A percentile compares a stretch with the other conserved stretches of the same genome.
Evolutionary conservation across 2,797 vertebrate species (phyloP).

Genomic region (Alauda arvensis): DNA sequence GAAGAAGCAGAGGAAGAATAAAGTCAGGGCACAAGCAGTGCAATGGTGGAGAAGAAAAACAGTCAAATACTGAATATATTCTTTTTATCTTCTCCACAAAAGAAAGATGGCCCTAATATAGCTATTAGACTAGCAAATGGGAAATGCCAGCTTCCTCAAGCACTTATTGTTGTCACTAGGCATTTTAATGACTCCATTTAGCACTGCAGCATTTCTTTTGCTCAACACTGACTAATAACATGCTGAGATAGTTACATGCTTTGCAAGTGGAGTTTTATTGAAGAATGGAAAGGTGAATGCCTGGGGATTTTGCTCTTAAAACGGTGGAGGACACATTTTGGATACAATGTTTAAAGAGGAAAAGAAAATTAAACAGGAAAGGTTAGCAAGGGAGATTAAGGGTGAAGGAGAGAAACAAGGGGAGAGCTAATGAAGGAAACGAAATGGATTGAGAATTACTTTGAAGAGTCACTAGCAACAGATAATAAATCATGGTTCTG

Average conservation of each 20-base stretch:
- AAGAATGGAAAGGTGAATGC: constrained; percentile 10
- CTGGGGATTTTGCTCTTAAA: constrained; percentile 44
- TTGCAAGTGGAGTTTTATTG: constrained; percentile 33
- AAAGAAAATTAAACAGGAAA: constrained; percentile 40
- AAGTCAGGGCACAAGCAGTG: not conserved
- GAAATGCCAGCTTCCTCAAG: constrained; percentile 8
- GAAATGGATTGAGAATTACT: constrained; percentile 26
- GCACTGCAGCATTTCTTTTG: constrained; percentile 14
- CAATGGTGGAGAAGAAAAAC: not conserved
- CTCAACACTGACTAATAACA: constrained; percentile 43
- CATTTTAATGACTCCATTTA: constrained; percentile 59
- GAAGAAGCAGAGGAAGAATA: not conserved
- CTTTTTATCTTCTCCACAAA: constrained; percentile 2
- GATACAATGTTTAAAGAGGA: constrained; percentile 10
- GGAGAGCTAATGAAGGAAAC: constrained; percentile 42
- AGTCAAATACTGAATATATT: not conserved
- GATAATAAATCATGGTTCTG: constrained; percentile 25
- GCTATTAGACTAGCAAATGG: constrained; percentile 28
- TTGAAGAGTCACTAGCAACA: constrained; percentile 1
- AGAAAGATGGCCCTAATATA: not conserved
- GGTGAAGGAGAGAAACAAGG: constrained; percentile 43
- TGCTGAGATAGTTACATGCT: constrained; percentile 30
- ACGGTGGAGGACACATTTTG: not conserved
- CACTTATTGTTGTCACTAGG: not conserved
- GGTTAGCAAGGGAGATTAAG: constrained; percentile 5